Base-by-base conservation (phyloP, 2,888 invertebrate species). In the Eueremaeus valkanovi region DNA sequence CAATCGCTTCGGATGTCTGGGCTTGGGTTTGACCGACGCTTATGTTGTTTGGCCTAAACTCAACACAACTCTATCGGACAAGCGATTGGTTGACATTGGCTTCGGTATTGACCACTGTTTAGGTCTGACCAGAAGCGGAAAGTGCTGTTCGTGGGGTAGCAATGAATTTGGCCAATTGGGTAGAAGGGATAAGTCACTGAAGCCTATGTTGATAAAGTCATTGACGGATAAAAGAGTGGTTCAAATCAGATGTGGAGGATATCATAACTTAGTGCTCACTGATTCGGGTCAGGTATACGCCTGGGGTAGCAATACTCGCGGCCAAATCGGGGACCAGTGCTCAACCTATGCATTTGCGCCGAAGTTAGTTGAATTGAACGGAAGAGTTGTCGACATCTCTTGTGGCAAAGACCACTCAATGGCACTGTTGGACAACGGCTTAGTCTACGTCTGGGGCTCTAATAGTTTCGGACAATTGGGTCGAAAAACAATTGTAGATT, bases 361-460 rank as follows among this genome's bases (percentile, higher is more conserved):
- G 8, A 51, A 8, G 21, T 21, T 9, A 55, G 2, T 3, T 3
- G 21, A 21, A 51, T 24, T 21, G 3, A 21, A 24, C 21, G 29
- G 11, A 1, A 58, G 1, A 1, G 29, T 58, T 2, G 18, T 31
- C 0, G 29, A 87, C 81, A 89, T 95, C 73, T 87, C 89, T 70
- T 89, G 91, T 51, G 92, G 92, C 8, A 93, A 92, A 16, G 95
- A 94, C 94, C 94, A 95, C 83, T 90, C 89, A 74, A 87, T 90
- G 72, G 92, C 90, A 61, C 49, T 77, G 31, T 77, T 74, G 73
- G 83, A 80, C 36, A 78, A 73, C 77, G 93, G 93, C 18, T 94
- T 94, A 82, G 81, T 94, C 0, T 95, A 94, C 82, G 86, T 88
- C 1, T 95, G 95, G 95, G 95, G 95, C 9, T 93, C 92, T 90